Evolutionary conservation across 2,797 vertebrate genomes (phyloP).

Genomic region (Phoxinus dragarum): DNA sequence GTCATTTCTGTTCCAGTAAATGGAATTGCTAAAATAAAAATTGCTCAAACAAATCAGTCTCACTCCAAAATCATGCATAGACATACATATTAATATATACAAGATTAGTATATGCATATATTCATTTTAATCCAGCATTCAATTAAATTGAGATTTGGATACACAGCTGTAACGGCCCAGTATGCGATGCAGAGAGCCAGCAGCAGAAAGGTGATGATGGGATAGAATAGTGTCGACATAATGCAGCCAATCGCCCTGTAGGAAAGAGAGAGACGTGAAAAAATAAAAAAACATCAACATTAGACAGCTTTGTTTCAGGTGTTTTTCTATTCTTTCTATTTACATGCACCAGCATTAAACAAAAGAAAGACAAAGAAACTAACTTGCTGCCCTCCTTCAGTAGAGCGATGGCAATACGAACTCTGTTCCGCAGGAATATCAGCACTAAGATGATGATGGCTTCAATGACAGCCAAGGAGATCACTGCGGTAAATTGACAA

Average conservation of each 20-base stretch:
- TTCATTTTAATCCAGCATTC: neutral
- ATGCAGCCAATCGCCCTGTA: slow-evolving; percentile 90
- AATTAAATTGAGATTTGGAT: slow-evolving; percentile 78
- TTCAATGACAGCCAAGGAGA: slow-evolving; percentile 85
- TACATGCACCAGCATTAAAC: neutral
- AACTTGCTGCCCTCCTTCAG: slow-evolving; percentile 95
- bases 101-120: no score
- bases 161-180: slow-evolving; percentile 93
- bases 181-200: slow-evolving; percentile 92
- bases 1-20: neutral
- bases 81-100: no score
- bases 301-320: neutral
- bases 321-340: neutral
- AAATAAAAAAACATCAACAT: neutral
- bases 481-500: slow-evolving; percentile 79
- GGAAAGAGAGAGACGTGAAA: slow-evolving; percentile 46
- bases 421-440: slow-evolving; percentile 89
- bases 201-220: slow-evolving; percentile 91
- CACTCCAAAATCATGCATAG: no score
- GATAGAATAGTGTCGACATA: slow-evolving; percentile 91
- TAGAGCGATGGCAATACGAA: slow-evolving; percentile 88
- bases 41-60: no score
- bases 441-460: slow-evolving; percentile 84
- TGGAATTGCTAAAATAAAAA: neutral
- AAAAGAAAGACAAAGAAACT: neutral